Percentiles rank a stretch among this genome's conserved stretches.
Conservation (phyloP, 2,113 vertebrate species). For the Montifringilla adamsi region DNA sequence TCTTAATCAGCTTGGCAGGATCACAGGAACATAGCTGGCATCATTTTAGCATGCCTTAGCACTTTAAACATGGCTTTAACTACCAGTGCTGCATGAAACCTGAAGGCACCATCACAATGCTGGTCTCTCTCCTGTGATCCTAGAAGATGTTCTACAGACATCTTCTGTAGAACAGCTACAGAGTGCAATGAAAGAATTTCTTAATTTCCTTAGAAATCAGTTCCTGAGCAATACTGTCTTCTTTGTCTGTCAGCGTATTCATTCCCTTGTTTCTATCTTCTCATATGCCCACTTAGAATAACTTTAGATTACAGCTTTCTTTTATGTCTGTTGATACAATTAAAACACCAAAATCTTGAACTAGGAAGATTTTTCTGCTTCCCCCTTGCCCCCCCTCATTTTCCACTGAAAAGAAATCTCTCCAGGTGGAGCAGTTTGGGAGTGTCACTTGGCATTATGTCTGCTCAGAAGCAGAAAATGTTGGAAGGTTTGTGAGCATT, state of each 20-base stretch:
- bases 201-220: neutral
- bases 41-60: neutral
- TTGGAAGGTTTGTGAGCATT: neutral
- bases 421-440: neutral
- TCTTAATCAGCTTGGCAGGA: slow-evolving; percentile 16
- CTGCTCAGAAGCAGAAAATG: neutral
- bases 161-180: neutral
- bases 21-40: neutral
- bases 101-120: neutral
- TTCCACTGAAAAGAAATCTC: neutral
- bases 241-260: neutral
- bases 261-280: neutral
- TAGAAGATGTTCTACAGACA: neutral
- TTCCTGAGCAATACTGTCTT: neutral
- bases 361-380: neutral
- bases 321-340: neutral
- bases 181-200: neutral
- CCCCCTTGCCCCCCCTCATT: fast-evolving
- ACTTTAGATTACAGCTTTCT: neutral
- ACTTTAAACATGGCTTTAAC: neutral
- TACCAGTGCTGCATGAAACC: neutral
- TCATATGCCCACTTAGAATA: neutral
- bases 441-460: neutral
- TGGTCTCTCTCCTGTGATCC: neutral
- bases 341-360: neutral